A percentile compares a stretch with the other conserved stretches of the same genome.
Evolutionary conservation across 2,113 vertebrate species (phyloP).

Genomic region (Onychostoma macrolepis): DNA sequence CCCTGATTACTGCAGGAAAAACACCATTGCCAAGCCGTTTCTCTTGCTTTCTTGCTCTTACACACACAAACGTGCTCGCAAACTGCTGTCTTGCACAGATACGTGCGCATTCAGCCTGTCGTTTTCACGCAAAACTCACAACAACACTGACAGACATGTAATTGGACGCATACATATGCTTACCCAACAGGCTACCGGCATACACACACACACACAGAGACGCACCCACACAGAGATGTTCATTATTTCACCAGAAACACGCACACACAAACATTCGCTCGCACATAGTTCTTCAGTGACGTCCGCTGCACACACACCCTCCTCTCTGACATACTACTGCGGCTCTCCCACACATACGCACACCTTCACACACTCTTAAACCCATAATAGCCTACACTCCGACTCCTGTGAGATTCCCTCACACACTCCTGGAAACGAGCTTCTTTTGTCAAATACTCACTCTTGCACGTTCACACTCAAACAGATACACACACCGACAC

Average conservation of each 20-base stretch:
- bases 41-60: slow-evolving; percentile 39
- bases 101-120: slow-evolving; percentile 16
- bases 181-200: slow-evolving; percentile 23
- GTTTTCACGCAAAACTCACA: slow-evolving; percentile 25
- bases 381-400: slow-evolving; percentile 6
- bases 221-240: slow-evolving; percentile 34
- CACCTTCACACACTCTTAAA: slow-evolving; percentile 45
- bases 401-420: slow-evolving; percentile 15
- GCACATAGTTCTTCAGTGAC: slow-evolving; percentile 49
- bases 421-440: slow-evolving; percentile 3
- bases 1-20: slow-evolving; percentile 73
- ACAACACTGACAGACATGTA: slow-evolving; percentile 24
- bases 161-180: slow-evolving; percentile 33
- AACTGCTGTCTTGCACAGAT: slow-evolving; percentile 19
- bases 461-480: neutral
- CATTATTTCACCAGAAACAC: slow-evolving; percentile 37
- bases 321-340: slow-evolving; percentile 34
- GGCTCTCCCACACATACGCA: neutral
- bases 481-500: neutral
- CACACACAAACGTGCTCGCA: neutral
- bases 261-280: slow-evolving; percentile 45
- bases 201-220: slow-evolving; percentile 1
- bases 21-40: slow-evolving; percentile 61
- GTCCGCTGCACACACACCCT: slow-evolving; percentile 39
- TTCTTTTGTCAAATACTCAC: slow-evolving; percentile 11